Conservation (phyloP, 2,113 vertebrate genomes). For the Dipodomys merriami region DNA sequence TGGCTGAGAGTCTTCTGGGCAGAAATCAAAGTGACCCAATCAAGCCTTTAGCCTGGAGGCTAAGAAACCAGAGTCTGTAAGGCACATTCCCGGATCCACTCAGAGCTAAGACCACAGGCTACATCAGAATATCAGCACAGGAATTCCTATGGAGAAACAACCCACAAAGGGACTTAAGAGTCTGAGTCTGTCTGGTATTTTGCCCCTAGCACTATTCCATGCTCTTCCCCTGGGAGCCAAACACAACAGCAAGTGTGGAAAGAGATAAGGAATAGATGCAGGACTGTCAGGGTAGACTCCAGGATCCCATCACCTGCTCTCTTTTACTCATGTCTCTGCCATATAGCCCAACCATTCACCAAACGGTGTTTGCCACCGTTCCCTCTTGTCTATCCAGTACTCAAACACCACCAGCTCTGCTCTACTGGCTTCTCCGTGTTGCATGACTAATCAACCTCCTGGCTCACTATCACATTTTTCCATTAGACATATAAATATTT, state of each 20-base stretch:
- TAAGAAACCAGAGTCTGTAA: not conserved
- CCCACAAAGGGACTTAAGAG: not conserved
- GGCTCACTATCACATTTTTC: not conserved
- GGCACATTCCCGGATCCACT: not conserved
- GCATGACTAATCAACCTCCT: not conserved
- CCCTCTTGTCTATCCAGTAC: not conserved
- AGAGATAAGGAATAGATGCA: not conserved
- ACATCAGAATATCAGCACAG: not conserved
- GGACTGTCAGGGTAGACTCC: not conserved
- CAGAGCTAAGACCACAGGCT: not conserved
- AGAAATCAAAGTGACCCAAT: not conserved
- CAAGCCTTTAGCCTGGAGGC: not conserved
- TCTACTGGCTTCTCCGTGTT: not conserved
- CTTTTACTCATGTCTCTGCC: not conserved
- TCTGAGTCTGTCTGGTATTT: not conserved
- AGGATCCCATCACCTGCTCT: not conserved
- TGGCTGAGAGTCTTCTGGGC: not conserved
- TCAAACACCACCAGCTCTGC: not conserved
- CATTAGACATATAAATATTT: not conserved
- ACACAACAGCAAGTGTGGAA: not conserved
- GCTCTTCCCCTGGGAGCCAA: not conserved
- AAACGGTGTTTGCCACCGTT: not conserved
- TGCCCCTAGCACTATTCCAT: rapidly evolving
- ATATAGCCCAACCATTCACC: not conserved
- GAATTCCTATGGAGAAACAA: not conserved